Evolutionary conservation across 2,113 vertebrate species (phyloP).

Genomic region (Poecile atricapillus): DNA sequence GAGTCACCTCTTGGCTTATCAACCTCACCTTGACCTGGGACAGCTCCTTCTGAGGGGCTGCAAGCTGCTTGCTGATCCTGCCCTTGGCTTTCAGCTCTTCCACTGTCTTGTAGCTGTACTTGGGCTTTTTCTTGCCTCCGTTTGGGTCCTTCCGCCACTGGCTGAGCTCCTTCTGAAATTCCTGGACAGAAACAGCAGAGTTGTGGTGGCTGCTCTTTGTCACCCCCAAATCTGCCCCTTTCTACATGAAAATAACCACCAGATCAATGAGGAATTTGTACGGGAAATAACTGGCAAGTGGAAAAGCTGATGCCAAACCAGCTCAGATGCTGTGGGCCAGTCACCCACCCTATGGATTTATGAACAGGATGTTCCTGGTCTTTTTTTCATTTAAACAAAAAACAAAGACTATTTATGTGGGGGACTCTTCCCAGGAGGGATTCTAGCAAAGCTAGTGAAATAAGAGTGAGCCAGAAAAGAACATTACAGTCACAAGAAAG

Average conservation of each 20-base stretch:
- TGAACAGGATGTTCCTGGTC: background rate
- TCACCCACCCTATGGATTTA: background rate
- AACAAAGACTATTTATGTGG: background rate
- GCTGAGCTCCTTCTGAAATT: conserved; percentile 92
- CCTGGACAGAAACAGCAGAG: conserved; percentile 65
- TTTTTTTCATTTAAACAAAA: background rate
- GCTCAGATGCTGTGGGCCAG: background rate
- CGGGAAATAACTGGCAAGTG: background rate
- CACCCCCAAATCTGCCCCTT: background rate
- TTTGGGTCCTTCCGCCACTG: conserved; percentile 95
- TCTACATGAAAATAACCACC: background rate
- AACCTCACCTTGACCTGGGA: conserved; percentile 89
- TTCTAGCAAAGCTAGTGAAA: background rate
- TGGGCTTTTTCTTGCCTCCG: conserved; percentile 89
- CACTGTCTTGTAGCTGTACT: conserved; percentile 92
- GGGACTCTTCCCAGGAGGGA: background rate
- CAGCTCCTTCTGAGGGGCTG: conserved; percentile 87
- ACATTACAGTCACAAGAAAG: background rate
- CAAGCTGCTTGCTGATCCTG: conserved; percentile 80
- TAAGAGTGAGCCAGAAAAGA: background rate
- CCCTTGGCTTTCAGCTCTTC: conserved; percentile 95
- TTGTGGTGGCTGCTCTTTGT: background rate
- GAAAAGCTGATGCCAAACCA: background rate
- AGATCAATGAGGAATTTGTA: background rate
- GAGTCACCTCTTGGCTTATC: background rate